Percentiles rank a stretch among this genome's conserved stretches.
These are phyloP conservation scores for Crocuta crocuta DNA, from an alignment of 2,113 vertebrate species.

Conservation along the genomic window DNA sequence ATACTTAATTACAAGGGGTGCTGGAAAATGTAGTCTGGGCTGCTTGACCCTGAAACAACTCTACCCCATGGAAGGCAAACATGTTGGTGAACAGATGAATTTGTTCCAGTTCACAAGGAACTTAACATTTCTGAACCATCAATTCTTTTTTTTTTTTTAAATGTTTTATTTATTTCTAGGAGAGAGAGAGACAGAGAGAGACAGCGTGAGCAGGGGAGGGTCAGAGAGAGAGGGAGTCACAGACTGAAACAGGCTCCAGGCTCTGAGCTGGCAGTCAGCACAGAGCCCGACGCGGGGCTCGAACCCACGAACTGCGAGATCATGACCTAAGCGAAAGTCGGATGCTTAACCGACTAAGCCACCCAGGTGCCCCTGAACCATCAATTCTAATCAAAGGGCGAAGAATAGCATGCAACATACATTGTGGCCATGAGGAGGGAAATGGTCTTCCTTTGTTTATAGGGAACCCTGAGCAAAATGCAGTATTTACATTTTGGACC, in stretches of 20 bases:
- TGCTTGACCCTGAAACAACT: conserved; percentile 38
- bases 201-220: too few species aligned
- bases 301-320: too few species aligned
- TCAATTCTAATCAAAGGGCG: neutral
- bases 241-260: too few species aligned
- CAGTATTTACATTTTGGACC: neutral
- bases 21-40: conserved; percentile 29
- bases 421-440: neutral
- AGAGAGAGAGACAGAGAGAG: too few species aligned
- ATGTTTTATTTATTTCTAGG: too few species aligned
- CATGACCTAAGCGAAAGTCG: too few species aligned
- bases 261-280: too few species aligned
- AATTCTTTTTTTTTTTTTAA: too few species aligned
- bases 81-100: neutral
- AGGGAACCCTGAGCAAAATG: neutral
- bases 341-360: too few species aligned
- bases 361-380: too few species aligned
- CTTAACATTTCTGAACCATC: neutral
- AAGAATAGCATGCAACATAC: neutral
- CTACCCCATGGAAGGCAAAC: neutral
- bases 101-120: neutral
- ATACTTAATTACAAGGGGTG: neutral
- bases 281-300: too few species aligned
- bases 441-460: neutral
- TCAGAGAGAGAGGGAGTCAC: too few species aligned